phyloP scores from a whole-genome alignment of 2,113 vertebrate genomes.

The Microcebus murinus region DNA sequence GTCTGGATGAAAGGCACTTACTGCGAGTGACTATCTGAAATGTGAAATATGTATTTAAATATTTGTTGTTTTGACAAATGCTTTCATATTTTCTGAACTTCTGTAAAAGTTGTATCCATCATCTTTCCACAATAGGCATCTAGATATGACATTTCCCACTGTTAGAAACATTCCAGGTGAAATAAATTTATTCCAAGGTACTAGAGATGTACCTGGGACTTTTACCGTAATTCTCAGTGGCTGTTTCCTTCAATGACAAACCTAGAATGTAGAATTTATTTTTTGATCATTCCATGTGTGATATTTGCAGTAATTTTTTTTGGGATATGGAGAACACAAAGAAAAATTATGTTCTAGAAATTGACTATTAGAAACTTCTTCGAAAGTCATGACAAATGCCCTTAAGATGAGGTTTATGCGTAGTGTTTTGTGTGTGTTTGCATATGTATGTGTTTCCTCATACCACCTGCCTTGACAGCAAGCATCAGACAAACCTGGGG shows the following conservation, averaged over 20 bases:
- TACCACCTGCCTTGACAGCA: not conserved
- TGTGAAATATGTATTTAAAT: not conserved
- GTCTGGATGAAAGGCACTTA: not conserved
- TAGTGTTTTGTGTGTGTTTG: not conserved
- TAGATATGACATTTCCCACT: not conserved
- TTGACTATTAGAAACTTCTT: not conserved
- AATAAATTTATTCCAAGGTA: conserved; percentile 7
- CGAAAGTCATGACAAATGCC: not conserved
- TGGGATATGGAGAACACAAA: not conserved
- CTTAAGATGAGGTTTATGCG: not conserved
- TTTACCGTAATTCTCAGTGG: not conserved
- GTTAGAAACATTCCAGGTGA: not conserved
- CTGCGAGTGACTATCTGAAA: not conserved
- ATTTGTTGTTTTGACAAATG: not conserved
- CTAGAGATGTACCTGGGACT: not conserved
- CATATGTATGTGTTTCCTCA: not conserved
- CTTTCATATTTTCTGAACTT: not conserved
- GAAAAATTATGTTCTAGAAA: not conserved
- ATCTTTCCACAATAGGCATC: not conserved
- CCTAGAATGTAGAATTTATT: not conserved
- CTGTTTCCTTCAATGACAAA: not conserved
- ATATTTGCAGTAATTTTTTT: not conserved
- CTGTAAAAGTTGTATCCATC: not conserved
- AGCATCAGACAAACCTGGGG: not conserved
- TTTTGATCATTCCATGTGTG: not conserved